These are phyloP conservation scores for Punctoribates punctum DNA, from an alignment of 2,888 invertebrate genomes.

Conservation along the genomic window DNA sequence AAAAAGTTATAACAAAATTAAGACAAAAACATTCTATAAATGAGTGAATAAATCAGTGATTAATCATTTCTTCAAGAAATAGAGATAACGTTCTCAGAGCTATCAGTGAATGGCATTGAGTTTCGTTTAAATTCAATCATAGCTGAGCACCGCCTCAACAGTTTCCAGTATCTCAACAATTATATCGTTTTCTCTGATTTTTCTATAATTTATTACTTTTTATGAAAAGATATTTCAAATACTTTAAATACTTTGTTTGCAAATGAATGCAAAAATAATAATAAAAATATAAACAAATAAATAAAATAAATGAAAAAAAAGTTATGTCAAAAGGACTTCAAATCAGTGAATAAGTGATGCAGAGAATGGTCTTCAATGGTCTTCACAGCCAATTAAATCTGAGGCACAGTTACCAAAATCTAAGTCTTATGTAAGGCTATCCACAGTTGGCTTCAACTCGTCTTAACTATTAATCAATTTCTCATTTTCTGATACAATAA, in stretches of 20 bases:
- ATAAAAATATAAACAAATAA: neutral
- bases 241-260: no score
- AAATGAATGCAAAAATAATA: no score
- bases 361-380: neutral
- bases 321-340: neutral
- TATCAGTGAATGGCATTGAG: conserved; percentile 1
- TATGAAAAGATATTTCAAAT: no score
- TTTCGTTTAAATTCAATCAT: neutral
- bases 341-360: neutral
- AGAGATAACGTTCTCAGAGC: neutral
- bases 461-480: no score
- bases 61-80: neutral
- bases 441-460: no score
- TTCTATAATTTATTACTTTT: neutral
- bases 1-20: neutral
- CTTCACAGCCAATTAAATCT: conserved; percentile 3
- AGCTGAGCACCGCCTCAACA: neutral
- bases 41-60: conserved; percentile 7
- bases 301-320: neutral
- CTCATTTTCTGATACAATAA: no score
- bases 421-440: no score
- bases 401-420: neutral
- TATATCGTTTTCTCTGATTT: neutral
- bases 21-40: neutral
- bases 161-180: neutral